Conservation (phyloP, 1,140 invertebrate species). For the Brachionus calyciflorus region DNA sequence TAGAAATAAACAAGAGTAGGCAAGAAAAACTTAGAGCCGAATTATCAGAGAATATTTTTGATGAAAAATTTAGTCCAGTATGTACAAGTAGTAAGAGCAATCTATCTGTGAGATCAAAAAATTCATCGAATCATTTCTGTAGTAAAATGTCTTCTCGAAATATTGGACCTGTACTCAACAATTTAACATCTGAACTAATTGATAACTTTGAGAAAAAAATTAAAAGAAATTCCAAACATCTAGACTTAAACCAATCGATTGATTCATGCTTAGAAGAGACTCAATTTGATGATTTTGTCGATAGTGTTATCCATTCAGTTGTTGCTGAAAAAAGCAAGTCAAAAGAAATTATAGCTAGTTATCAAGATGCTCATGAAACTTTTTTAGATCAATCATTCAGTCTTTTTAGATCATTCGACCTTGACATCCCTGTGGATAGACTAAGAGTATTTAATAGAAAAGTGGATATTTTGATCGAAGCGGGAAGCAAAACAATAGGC, state of each 20-base stretch:
- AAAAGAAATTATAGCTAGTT: no score
- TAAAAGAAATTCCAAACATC: conserved; percentile 4
- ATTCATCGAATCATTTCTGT: no score
- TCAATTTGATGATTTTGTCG: not conserved
- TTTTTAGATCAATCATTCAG: not conserved
- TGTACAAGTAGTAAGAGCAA: no score
- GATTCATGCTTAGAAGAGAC: conserved; percentile 1
- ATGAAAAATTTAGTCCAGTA: no score
- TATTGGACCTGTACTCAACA: no score
- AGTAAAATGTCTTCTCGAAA: no score
- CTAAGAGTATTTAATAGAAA: not conserved
- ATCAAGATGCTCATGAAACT: no score
- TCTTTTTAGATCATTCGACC: not conserved
- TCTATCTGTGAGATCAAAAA: no score
- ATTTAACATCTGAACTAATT: not conserved
- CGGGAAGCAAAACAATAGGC: not conserved
- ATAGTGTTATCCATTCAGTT: conserved; percentile 7
- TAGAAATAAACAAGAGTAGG: no score
- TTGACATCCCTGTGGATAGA: not conserved
- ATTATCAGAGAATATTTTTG: no score
- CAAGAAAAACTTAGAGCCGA: no score
- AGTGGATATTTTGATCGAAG: not conserved
- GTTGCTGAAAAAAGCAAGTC: not conserved
- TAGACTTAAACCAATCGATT: not conserved
- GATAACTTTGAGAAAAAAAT: not conserved